A percentile compares a stretch with the other conserved stretches of the same genome.
Conservation (phyloP, 1,140 invertebrate species). For the Oncopeltus fasciatus region DNA sequence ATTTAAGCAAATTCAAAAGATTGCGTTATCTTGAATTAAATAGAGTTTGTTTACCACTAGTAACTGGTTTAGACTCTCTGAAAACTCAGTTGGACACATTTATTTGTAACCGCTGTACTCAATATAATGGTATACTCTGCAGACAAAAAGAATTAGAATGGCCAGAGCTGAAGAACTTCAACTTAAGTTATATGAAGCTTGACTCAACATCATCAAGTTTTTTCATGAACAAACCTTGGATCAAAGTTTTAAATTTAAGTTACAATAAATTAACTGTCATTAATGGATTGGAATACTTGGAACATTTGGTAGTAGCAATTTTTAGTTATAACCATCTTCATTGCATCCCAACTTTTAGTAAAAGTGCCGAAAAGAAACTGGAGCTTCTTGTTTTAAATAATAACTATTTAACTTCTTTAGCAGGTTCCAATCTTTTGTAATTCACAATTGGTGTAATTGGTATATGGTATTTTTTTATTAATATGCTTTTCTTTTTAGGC, state of each 20-base stretch:
- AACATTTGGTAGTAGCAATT: neutral
- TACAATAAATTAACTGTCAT: neutral
- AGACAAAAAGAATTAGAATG: constrained; percentile 37
- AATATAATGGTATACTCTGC: constrained; percentile 42
- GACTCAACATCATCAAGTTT: constrained; percentile 32
- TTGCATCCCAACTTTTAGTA: constrained; percentile 35
- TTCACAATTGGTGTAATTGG: neutral
- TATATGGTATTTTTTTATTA: neutral
- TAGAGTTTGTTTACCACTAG: constrained; percentile 17
- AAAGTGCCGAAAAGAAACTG: constrained; percentile 28
- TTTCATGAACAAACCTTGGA: neutral
- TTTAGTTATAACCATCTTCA: neutral
- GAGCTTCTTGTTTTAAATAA: neutral
- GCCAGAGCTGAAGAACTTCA: constrained; percentile 40
- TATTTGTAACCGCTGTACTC: constrained; percentile 24
- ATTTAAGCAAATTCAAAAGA: constrained; percentile 20
- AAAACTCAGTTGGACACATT: constrained; percentile 10
- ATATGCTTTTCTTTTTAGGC: neutral
- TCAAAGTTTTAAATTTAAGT: neutral
- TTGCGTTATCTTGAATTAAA: constrained; percentile 19
- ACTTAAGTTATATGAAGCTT: constrained; percentile 42
- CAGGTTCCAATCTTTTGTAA: neutral
- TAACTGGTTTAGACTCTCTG: constrained; percentile 13
- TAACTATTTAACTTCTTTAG: neutral
- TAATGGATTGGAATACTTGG: neutral